Evolutionary conservation across 2,113 vertebrate species (phyloP), one percentile per base, ranked within the genome.

Genomic region (Trinectes maculatus): DNA sequence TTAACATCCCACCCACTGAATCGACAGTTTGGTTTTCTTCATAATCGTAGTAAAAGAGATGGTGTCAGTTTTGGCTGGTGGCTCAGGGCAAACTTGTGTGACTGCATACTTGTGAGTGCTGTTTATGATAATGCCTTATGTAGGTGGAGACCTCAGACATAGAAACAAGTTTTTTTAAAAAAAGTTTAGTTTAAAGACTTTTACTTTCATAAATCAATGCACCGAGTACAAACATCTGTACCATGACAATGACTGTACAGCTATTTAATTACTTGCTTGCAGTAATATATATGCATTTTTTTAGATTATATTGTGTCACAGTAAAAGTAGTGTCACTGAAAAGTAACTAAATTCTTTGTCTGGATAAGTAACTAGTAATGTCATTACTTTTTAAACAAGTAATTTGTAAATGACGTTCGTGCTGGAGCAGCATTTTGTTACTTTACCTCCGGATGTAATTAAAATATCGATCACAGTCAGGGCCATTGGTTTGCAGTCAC

Each of bases 381-480:
- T 31, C 29, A 8, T 31, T 4, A 31, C 29, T 31, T 31, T 31
- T 31, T 5, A 4, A 31, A 31, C 29, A 31, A 31, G 29, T 31
- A 31, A 31, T 4, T 4, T 5, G 8, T 4, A 31, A 31, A 31
- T 31, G 29, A 31, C 29, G 29, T 40, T 22, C 29, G 44, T 25
- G 33, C 68, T 33, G 25, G 24, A 44, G 47, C 46, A 48, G 57
- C 44, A 3, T 21, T 1, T 7, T 24, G 22, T 18, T 33, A 15
- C 90, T 89, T 92, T 94, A 92, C 90, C 90, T 93, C 93, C 93
- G 94, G 93, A 92, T 92, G 92, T 94, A 92, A 95, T 95, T 94
- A 94, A 94, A 94, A 93, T 95, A 96, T 96, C 91, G 94, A 96
- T 95, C 93, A 91, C 93, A 90, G 91, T 93, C 93, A 89, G 87